Conservation (phyloP, 92 coral and sea anemone genomes). For the Nematostella vectensis region DNA sequence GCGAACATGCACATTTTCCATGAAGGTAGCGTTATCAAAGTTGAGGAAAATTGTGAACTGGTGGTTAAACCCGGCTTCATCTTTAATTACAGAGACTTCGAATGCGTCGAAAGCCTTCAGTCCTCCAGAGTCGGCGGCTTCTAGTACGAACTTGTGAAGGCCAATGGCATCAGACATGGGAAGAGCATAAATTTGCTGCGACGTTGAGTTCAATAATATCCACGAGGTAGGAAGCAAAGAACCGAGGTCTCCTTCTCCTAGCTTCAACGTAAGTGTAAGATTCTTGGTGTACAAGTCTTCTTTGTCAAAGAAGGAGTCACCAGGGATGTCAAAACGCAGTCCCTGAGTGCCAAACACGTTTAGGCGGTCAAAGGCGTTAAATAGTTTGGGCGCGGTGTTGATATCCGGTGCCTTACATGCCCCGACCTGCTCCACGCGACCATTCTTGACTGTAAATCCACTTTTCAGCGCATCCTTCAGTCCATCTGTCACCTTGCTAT, state of each 20-base stretch:
- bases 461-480: slow-evolving; percentile 4
- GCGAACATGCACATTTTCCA: slow-evolving; percentile 59
- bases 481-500: not conserved
- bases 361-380: slow-evolving; percentile 40
- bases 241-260: slow-evolving; percentile 13
- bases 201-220: slow-evolving; percentile 40
- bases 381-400: slow-evolving; percentile 35
- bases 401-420: slow-evolving; percentile 6
- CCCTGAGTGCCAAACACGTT: slow-evolving; percentile 43
- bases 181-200: slow-evolving; percentile 65
- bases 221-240: slow-evolving; percentile 34
- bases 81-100: slow-evolving; percentile 47
- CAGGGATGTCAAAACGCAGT: slow-evolving; percentile 32
- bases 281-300: slow-evolving; percentile 52
- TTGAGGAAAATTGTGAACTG: slow-evolving; percentile 46
- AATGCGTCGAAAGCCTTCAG: slow-evolving; percentile 51
- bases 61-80: slow-evolving; percentile 42
- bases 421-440: slow-evolving; percentile 23
- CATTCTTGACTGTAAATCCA: slow-evolving; percentile 15
- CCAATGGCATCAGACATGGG: slow-evolving; percentile 46
- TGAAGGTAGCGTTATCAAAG: slow-evolving; percentile 56
- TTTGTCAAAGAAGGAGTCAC: slow-evolving; percentile 41
- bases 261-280: slow-evolving; percentile 32
- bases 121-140: slow-evolving; percentile 58
- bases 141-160: slow-evolving; percentile 50